Base-by-base conservation (phyloP, 1,140 invertebrate genomes). In the Neotoxoptera formosana region DNA sequence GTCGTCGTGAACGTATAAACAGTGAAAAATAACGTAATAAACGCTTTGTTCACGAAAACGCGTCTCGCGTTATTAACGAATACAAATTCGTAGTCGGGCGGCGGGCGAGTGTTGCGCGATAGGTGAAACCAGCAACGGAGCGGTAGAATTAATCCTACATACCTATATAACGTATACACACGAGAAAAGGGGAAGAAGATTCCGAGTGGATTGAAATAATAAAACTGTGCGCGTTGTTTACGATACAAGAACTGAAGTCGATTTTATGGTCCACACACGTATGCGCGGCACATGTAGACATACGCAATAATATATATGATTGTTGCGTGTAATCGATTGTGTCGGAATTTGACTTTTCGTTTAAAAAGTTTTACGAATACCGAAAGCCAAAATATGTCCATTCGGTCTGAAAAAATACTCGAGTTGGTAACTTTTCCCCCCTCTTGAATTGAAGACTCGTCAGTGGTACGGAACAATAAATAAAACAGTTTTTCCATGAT, bases 331-430 rank as follows among this genome's bases (percentile, higher is more conserved):
- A 90, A 90, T 90, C 89, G 89, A 90, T 90, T 90, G 91, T 93
- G 81, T 36, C 34, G 91, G 67, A 67, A 86, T 93, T 93, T 53
- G 81, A 93, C 67, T 84, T 93, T 93, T 93, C 91, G 91, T 84
- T 93, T 93, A 84, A 93, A 93, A 93, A 93, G 34, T 93, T 93
- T 86, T 81, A n/a, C 47, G 36, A 93, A 93, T 36, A 53, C 91
- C 67, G 56, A 92, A 83, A 81, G 91, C 76, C 91, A 53, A 93
- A 86, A 93, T 86, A 93, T 86, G 91, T 93, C 76, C 81, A 56
- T 93, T 41, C 48, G 25, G 76, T 53, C n/a, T 36, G 81, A 84
- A 93, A 84, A 93, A 93, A 14, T 41, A 56, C 81, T 48, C 47
- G 48, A 56, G 81, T 84, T 56, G 53, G 25, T 30, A 56, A 84